These are phyloP conservation scores for Eutrigla gurnardus DNA, from an alignment of 2,797 vertebrate species.

Conservation along the genomic window DNA sequence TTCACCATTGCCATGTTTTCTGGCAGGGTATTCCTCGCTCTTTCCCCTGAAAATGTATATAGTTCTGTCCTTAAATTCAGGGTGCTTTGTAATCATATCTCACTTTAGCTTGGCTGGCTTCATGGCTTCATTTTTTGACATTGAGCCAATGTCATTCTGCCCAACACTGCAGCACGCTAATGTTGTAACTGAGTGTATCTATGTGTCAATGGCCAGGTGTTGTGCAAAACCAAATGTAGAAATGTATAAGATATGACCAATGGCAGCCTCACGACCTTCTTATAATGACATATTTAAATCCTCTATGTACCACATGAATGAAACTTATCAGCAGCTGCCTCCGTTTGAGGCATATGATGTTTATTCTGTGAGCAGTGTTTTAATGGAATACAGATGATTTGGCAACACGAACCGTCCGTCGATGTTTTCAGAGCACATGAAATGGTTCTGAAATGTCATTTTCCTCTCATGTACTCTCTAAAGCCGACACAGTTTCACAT, in stretches of 20 bases:
- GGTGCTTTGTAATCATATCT: too few species aligned
- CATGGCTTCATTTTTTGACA: too few species aligned
- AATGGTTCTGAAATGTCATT: conserved; percentile 37
- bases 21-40: too few species aligned
- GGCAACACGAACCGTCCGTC: conserved; percentile 28
- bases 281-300: conserved; percentile 41
- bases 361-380: conserved; percentile 41
- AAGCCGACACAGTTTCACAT: conserved; percentile 8
- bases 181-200: not conserved
- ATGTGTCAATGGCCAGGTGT: not conserved
- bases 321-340: conserved; percentile 36
- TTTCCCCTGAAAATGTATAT: too few species aligned
- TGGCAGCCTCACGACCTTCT: conserved; percentile 17
- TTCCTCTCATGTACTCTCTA: conserved; percentile 17
- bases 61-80: too few species aligned
- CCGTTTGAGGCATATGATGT: conserved; percentile 26
- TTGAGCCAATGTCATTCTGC: too few species aligned
- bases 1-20: too few species aligned
- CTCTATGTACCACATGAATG: conserved; percentile 39
- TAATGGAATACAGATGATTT: conserved; percentile 54
- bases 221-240: conserved; percentile 24
- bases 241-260: conserved; percentile 2
- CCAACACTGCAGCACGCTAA: too few species aligned
- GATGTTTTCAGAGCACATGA: conserved; percentile 41
- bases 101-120: too few species aligned